Base-by-base conservation (phyloP, 1,140 invertebrate genomes). In the Belonocnema kinseyi region DNA sequence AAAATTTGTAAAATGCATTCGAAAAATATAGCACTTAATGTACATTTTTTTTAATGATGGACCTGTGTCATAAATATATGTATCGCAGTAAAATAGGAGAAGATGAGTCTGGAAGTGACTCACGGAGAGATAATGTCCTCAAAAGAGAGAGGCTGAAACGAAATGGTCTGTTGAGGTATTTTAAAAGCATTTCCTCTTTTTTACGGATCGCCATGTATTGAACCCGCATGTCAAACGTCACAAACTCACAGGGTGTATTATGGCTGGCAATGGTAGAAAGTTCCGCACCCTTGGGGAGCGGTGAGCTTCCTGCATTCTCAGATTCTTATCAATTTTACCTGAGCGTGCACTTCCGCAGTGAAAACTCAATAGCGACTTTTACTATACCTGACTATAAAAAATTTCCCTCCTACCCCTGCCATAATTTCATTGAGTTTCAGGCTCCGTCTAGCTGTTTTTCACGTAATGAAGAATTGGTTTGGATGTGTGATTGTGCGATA, bases 201-300 rank as follows among this genome's bases (percentile, higher is more conserved):
- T 66, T 66, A 66, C 61, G n/a, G 40, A 33, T 66, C 61, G 61
- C 13, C 61, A 66, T 33, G 14, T 66, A 66, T 66, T 66, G 33
- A 66, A 40, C 61, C 61, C 61, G 61, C 61, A 66, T 46, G 33
- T 66, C 61, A 33, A 66, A 40, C 26, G 61, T 6, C 61, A 16
- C 40, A 66, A n/a, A 66, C 61, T 66, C 26, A 66, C 61, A 33
- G 61, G 61, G 61, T 61, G 54, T 61, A 61, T 33, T 61, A 61
- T 33, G 58, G 58, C 40, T 40, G 8, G 14, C 26, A 40, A 40
- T 66, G 33, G 33, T 46, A 66, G 61, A 66, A 66, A 66, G 61
- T 66, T 66, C 61, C 61, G 61, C 61, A 66, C 61, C 61, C 61
- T 66, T 40, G 61, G 61, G 61, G 61, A 66, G 61, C 61, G 61